Percentiles rank a stretch among this genome's conserved stretches.
These are phyloP conservation scores for Champsocephalus gunnari DNA, from an alignment of 2,797 vertebrate species.

Conservation along the genomic window DNA sequence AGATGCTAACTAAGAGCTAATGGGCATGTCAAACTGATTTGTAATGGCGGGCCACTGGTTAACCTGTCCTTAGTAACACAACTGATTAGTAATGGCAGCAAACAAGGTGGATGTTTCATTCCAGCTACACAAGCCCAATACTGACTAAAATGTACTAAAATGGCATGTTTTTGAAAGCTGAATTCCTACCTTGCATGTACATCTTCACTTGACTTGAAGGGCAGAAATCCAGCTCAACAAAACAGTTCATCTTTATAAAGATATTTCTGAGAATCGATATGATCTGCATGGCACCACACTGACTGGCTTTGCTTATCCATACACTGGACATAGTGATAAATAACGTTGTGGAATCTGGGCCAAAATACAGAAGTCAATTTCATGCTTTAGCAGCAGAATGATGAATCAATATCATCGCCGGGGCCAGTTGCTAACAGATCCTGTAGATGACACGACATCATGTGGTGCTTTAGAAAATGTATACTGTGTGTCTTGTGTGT, in stretches of 20 bases:
- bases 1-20: conserved; percentile 4
- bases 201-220: background rate
- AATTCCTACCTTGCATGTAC: background rate
- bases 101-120: background rate
- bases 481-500: conserved; percentile 14
- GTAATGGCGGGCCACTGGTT: background rate
- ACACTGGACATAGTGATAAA: conserved; percentile 18
- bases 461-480: conserved; percentile 37
- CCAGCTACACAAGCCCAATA: conserved; percentile 12
- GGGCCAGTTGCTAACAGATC: conserved; percentile 30
- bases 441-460: conserved; percentile 35
- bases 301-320: conserved; percentile 14
- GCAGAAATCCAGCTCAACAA: conserved; percentile 14
- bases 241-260: conserved; percentile 15
- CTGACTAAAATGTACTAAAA: conserved; percentile 11
- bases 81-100: background rate
- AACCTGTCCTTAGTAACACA: too few species aligned
- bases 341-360: conserved; percentile 48
- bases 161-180: background rate
- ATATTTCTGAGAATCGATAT: conserved; percentile 7
- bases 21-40: conserved; percentile 2
- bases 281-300: conserved; percentile 12
- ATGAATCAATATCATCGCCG: conserved; percentile 56
- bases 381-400: conserved; percentile 47
- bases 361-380: conserved; percentile 58